Percentiles rank a stretch among this genome's conserved stretches.
These are phyloP conservation scores for Carpatolechia fugitivella DNA, from an alignment of 2,888 invertebrate species.

Conservation along the genomic window DNA sequence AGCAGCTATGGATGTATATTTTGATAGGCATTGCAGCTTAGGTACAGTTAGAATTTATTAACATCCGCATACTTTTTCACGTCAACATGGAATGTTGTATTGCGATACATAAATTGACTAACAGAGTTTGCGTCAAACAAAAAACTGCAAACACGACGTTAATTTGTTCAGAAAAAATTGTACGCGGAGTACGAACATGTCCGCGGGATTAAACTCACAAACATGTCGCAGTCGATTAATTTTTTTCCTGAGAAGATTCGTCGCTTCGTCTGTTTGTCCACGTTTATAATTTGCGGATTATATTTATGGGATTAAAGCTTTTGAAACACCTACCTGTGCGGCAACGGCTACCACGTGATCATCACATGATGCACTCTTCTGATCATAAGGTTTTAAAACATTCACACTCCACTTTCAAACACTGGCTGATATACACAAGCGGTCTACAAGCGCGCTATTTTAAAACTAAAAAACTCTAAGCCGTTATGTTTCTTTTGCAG, in stretches of 20 bases:
- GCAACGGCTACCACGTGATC: background rate
- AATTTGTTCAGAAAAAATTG: constrained; percentile 51
- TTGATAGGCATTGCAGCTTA: background rate
- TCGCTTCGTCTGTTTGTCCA: constrained; percentile 48
- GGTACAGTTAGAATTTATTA: background rate
- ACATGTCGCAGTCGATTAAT: constrained; percentile 58
- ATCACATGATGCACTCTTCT: background rate
- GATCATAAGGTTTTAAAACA: background rate
- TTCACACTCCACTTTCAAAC: constrained; percentile 5
- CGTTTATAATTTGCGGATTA: constrained; percentile 46
- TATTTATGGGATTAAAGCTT: constrained; percentile 37
- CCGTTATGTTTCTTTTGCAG: constrained; percentile 59
- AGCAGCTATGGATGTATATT: background rate
- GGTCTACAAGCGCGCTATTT: constrained; percentile 52
- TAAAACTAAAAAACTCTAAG: constrained; percentile 65
- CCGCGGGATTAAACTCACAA: constrained; percentile 69
- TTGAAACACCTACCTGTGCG: constrained; percentile 31
- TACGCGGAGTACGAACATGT: constrained; percentile 50
- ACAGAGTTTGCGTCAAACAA: constrained; percentile 40
- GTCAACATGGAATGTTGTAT: constrained; percentile 5
- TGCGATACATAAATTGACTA: constrained; percentile 37
- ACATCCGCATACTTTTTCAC: background rate
- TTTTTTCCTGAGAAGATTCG: constrained; percentile 54
- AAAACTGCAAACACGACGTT: constrained; percentile 51
- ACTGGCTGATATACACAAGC: constrained; percentile 44